phyloP scores from a whole-genome alignment of 1,140 invertebrate species.

The Helicoverpa armigera region DNA sequence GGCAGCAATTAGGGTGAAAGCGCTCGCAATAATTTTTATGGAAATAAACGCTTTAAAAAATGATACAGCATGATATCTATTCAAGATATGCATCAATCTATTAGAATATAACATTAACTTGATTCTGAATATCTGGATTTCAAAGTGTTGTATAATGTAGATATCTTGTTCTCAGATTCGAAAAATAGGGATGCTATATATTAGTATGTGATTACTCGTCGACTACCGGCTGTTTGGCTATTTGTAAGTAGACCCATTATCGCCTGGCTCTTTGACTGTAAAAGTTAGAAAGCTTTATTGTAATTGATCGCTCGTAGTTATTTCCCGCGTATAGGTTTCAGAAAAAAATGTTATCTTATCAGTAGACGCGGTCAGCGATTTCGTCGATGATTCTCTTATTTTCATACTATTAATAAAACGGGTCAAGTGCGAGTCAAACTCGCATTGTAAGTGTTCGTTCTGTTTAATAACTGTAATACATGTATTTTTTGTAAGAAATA shows the following conservation, averaged over 20 bases:
- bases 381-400: neutral
- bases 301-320: neutral
- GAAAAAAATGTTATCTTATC: too few species aligned
- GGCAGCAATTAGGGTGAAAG: too few species aligned
- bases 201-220: constrained; percentile 16
- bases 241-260: constrained; percentile 15
- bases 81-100: too few species aligned
- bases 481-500: constrained; percentile 35
- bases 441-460: constrained; percentile 16
- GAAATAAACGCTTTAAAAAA: too few species aligned
- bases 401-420: neutral
- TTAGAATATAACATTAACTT: neutral
- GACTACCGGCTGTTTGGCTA: constrained; percentile 31
- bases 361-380: too few species aligned
- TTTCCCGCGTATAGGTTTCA: neutral
- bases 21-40: too few species aligned
- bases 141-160: constrained; percentile 3
- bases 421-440: constrained; percentile 25
- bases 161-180: constrained; percentile 11
- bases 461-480: constrained; percentile 10
- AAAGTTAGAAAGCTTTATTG: neutral
- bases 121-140: neutral
- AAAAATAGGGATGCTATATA: neutral
- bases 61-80: too few species aligned
- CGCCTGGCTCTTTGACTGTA: neutral